Conservation (phyloP, 2,888 invertebrate genomes). For the Gnatocerus cornutus region DNA sequence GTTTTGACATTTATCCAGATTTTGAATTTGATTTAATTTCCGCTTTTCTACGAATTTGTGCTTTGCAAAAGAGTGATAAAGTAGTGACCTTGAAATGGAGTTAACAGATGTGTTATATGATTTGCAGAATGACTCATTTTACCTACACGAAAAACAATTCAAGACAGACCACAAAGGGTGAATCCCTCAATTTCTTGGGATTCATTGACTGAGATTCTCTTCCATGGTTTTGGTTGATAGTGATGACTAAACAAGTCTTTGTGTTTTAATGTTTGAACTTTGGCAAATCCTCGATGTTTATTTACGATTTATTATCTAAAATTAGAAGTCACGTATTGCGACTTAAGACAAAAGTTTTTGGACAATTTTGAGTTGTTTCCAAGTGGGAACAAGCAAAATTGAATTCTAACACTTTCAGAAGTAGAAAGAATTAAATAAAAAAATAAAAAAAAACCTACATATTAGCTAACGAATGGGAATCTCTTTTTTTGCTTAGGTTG, state of each 20-base stretch:
- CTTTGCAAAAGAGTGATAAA: not conserved
- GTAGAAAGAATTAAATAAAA: too few relatives aligned
- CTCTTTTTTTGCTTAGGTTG: too few relatives aligned
- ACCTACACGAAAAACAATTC: not conserved
- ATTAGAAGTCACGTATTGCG: not conserved
- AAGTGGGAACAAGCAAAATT: too few relatives aligned
- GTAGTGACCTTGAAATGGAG: constrained; percentile 15
- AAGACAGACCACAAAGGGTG: constrained; percentile 1
- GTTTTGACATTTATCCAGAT: constrained; percentile 23
- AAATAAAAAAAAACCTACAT: too few relatives aligned
- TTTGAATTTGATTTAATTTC: constrained; percentile 8
- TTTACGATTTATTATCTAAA: constrained; percentile 17
- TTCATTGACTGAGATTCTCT: not conserved
- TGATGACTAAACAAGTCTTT: constrained; percentile 11
- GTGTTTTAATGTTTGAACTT: constrained; percentile 21
- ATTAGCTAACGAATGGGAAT: too few relatives aligned
- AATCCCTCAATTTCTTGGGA: constrained; percentile 17
- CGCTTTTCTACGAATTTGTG: not conserved
- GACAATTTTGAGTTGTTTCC: too few relatives aligned
- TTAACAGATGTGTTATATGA: constrained; percentile 8
- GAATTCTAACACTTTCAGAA: too few relatives aligned
- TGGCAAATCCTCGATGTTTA: constrained; percentile 22
- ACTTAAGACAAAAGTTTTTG: not conserved
- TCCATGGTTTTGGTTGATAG: too few relatives aligned
- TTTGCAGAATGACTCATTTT: constrained; percentile 17